Evolutionary conservation across 1,140 invertebrate species (phyloP).

Genomic region (Hyposmocoma kahamanoa): DNA sequence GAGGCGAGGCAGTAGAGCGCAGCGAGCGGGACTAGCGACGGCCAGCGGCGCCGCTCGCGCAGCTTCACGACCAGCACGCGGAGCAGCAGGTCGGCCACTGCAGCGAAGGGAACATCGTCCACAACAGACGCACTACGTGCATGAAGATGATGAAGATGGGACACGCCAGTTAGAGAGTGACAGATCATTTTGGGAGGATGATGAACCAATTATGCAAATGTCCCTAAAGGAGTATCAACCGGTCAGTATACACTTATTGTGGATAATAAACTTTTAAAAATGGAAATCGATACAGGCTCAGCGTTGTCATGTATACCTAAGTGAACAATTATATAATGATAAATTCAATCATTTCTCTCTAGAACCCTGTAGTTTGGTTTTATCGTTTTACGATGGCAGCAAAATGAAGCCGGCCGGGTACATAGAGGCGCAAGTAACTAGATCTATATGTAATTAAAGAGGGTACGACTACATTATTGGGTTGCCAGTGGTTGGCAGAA

Average conservation of each 20-base stretch:
- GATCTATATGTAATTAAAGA: background rate
- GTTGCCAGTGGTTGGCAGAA: background rate
- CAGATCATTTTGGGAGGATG: too few species aligned
- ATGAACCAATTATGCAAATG: constrained; percentile 3
- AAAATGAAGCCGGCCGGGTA: background rate
- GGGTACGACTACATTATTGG: background rate
- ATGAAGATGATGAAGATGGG: background rate
- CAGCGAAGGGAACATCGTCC: background rate
- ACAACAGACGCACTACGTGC: background rate
- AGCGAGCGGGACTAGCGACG: background rate
- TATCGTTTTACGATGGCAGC: constrained; percentile 3
- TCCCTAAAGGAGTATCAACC: constrained; percentile 3
- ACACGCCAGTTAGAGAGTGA: background rate
- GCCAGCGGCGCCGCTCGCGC: background rate
- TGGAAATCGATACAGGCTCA: constrained; percentile 5
- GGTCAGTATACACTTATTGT: constrained; percentile 2
- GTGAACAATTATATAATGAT: background rate
- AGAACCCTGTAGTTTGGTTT: background rate
- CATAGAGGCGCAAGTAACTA: background rate
- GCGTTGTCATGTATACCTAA: constrained; percentile 5
- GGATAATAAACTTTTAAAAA: background rate
- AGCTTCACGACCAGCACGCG: background rate
- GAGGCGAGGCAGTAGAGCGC: background rate
- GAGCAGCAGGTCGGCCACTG: background rate
- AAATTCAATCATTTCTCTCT: background rate